A percentile compares a stretch with the other conserved stretches of the same genome.
Conservation (phyloP, 2,888 invertebrate genomes). For the Mythimna impura region DNA sequence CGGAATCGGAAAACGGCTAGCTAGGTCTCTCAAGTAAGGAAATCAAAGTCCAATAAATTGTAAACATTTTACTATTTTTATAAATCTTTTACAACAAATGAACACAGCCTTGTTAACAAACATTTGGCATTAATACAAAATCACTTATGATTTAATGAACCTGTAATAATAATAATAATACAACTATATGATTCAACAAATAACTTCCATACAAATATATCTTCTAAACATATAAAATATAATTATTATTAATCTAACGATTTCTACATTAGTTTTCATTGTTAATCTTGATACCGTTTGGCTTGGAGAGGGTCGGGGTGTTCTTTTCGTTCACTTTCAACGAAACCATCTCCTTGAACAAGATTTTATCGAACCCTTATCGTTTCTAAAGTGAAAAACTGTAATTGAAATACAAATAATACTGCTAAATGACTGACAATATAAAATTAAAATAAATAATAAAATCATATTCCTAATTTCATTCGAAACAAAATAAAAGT, state of each 20-base stretch:
- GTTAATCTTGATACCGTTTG: slow-evolving; percentile 72
- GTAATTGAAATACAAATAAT: slow-evolving; percentile 79
- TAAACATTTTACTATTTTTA: slow-evolving; percentile 75
- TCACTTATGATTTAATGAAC: slow-evolving; percentile 65
- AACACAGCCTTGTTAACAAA: slow-evolving; percentile 75
- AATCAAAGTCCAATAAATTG: slow-evolving; percentile 70
- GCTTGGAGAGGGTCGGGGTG: slow-evolving; percentile 55
- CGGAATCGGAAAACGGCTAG: slow-evolving; percentile 1
- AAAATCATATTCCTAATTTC: neutral
- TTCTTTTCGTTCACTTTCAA: slow-evolving; percentile 65
- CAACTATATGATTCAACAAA: slow-evolving; percentile 66
- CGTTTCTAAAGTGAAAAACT: slow-evolving; percentile 88
- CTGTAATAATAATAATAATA: slow-evolving; percentile 61
- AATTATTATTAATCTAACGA: slow-evolving; percentile 46
- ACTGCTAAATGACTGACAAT: slow-evolving; percentile 65
- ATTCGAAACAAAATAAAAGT: slow-evolving; percentile 5
- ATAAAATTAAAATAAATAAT: slow-evolving; percentile 36
- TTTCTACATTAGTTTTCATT: slow-evolving; percentile 66
- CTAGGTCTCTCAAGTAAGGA: slow-evolving; percentile 50
- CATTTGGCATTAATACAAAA: slow-evolving; percentile 70
- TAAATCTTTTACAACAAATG: slow-evolving; percentile 71
- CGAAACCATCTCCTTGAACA: slow-evolving; percentile 81
- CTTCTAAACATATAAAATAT: slow-evolving; percentile 60
- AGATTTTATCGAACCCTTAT: slow-evolving; percentile 87
- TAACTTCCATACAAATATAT: slow-evolving; percentile 66